phyloP scores from a whole-genome alignment of 2,113 vertebrate species.

The Rhabdornis inornatus region DNA sequence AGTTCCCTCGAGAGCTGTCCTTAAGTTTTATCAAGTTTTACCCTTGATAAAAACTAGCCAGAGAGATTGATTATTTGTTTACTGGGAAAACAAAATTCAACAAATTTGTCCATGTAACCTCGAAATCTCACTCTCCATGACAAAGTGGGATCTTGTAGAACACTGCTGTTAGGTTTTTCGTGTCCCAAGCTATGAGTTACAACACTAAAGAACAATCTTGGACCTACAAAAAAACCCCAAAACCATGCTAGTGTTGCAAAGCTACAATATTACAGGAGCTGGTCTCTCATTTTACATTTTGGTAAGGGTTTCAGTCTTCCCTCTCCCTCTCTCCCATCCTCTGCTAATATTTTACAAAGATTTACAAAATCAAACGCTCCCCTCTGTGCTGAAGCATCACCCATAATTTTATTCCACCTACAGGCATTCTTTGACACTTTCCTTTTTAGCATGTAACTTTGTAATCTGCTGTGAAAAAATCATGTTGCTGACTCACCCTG shows the following conservation, averaged over 20 bases:
- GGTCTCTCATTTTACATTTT: background rate
- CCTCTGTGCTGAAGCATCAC: background rate
- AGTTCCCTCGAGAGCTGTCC: background rate
- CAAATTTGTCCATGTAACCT: background rate
- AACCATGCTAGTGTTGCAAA: background rate
- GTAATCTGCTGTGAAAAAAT: background rate
- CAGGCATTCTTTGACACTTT: background rate
- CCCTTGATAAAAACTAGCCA: background rate
- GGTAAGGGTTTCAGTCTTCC: background rate
- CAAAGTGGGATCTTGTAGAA: background rate
- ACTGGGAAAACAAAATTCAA: background rate
- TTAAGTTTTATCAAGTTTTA: too few species aligned
- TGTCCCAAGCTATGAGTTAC: background rate
- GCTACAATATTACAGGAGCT: background rate
- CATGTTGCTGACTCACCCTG: slow-evolving; percentile 7
- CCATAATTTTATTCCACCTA: background rate
- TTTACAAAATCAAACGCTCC: background rate
- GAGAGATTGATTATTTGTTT: background rate
- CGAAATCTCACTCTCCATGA: background rate
- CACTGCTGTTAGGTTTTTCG: background rate
- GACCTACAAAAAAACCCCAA: background rate
- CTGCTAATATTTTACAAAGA: background rate
- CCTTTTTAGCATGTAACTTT: background rate
- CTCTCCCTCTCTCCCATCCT: background rate
- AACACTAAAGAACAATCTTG: background rate